Evolutionary conservation across 2,888 invertebrate species (phyloP).

Genomic region (Brachylomia viminalis): DNA sequence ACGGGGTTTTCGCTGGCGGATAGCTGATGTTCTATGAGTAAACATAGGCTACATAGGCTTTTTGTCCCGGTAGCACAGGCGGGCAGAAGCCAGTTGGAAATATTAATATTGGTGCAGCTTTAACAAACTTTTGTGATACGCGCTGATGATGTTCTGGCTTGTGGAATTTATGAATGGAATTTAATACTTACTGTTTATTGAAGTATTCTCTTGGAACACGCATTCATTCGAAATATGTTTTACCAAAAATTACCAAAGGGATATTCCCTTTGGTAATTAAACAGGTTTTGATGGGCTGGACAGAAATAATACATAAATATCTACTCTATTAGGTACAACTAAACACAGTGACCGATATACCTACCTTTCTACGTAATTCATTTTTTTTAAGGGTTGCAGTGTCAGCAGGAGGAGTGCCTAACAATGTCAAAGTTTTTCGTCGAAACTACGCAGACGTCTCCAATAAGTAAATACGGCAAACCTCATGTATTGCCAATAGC

Average conservation of each 20-base stretch:
- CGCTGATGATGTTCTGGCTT: slow-evolving; percentile 18
- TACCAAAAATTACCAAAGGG: too few species aligned
- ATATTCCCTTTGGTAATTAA: neutral
- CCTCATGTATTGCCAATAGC: slow-evolving; percentile 5
- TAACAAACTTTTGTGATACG: slow-evolving; percentile 31
- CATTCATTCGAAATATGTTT: neutral
- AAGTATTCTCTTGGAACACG: neutral
- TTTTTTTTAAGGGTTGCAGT: neutral
- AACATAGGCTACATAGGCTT: too few species aligned
- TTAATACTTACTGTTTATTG: neutral
- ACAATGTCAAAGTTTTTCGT: slow-evolving; percentile 2
- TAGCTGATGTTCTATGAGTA: too few species aligned
- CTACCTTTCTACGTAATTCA: neutral
- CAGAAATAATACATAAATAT: neutral
- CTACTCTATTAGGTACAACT: neutral
- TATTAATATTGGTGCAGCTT: slow-evolving; percentile 30
- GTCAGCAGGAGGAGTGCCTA: neutral
- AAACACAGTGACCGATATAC: neutral
- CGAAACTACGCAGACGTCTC: neutral
- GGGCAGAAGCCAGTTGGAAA: slow-evolving; percentile 12
- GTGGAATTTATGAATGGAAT: slow-evolving; percentile 32
- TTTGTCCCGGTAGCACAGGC: too few species aligned
- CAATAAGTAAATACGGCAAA: slow-evolving; percentile 10
- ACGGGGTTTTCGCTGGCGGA: too few species aligned
- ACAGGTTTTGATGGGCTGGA: neutral